A percentile compares a stretch with the other conserved stretches of the same genome.
Evolutionary conservation across 2,797 vertebrate genomes (phyloP).

Genomic region (Limosa lapponica): DNA sequence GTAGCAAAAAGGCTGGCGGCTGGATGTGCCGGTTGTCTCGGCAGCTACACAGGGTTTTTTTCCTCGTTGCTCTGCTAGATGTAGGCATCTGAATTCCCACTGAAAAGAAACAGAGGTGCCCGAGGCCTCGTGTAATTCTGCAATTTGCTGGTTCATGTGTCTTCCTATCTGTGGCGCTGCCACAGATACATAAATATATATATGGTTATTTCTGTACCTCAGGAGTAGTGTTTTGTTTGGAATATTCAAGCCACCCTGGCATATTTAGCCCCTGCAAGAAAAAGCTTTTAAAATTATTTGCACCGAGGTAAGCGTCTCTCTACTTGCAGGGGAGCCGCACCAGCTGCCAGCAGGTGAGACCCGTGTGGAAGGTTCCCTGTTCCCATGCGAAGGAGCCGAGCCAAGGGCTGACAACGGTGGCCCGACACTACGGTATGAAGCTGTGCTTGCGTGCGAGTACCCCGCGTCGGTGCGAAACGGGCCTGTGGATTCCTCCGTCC

Average conservation of each 20-base stretch:
- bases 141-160: neutral
- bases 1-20: neutral
- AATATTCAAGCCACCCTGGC: neutral
- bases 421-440: accelerated
- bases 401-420: neutral
- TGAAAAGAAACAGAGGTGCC: neutral
- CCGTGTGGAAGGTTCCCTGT: neutral
- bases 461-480: neutral
- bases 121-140: neutral
- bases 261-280: neutral
- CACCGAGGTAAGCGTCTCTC: neutral
- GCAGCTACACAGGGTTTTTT: neutral
- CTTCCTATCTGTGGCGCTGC: neutral
- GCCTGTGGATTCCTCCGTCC: neutral
- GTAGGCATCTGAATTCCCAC: neutral
- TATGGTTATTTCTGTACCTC: neutral
- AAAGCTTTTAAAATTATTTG: neutral
- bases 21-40: neutral
- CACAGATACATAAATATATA: neutral
- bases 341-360: neutral
- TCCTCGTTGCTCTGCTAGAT: neutral
- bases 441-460: neutral
- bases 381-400: accelerated
- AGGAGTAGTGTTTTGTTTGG: neutral
- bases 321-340: neutral